Evolutionary conservation across 2,888 invertebrate species (phyloP).

Genomic region (Horisme vitalbata): DNA sequence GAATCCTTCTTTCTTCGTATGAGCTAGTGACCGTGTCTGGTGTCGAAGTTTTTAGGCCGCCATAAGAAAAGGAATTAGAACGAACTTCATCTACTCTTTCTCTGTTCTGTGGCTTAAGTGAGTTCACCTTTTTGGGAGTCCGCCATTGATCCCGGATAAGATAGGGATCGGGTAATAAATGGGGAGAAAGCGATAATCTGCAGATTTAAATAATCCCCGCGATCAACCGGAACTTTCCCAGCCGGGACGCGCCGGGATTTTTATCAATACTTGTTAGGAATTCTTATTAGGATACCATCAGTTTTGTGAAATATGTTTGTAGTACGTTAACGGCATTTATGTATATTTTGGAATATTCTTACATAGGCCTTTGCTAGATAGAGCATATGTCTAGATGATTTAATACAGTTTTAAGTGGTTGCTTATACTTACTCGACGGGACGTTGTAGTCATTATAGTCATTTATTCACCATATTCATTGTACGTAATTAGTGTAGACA

Average conservation of each 20-base stretch:
- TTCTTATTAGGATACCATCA: slow-evolving; percentile 37
- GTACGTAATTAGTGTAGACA: too few relatives aligned
- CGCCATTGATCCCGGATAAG: slow-evolving; percentile 49
- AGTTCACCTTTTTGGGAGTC: slow-evolving; percentile 42
- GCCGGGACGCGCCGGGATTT: slow-evolving; percentile 39
- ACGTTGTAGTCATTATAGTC: too few relatives aligned
- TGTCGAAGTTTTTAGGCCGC: too few relatives aligned
- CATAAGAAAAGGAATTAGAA: too few relatives aligned
- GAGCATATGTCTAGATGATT: too few relatives aligned
- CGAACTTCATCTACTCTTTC: slow-evolving; percentile 1
- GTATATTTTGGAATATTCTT: too few relatives aligned
- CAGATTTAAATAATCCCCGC: slow-evolving; percentile 49
- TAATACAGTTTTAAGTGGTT: too few relatives aligned
- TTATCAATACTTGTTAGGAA: slow-evolving; percentile 40
- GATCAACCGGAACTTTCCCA: slow-evolving; percentile 41
- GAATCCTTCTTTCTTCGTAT: too few relatives aligned
- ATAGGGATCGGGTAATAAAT: slow-evolving; percentile 50
- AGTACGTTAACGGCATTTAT: background rate
- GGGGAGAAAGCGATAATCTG: slow-evolving; percentile 46
- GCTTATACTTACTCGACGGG: too few relatives aligned
- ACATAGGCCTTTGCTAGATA: too few relatives aligned
- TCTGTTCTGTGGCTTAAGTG: slow-evolving; percentile 22
- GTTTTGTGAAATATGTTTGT: slow-evolving; percentile 10
- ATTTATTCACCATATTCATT: too few relatives aligned
- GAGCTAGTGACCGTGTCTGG: too few relatives aligned